Base-by-base conservation (phyloP, 2,113 vertebrate species). In the Ciconia maguari region DNA sequence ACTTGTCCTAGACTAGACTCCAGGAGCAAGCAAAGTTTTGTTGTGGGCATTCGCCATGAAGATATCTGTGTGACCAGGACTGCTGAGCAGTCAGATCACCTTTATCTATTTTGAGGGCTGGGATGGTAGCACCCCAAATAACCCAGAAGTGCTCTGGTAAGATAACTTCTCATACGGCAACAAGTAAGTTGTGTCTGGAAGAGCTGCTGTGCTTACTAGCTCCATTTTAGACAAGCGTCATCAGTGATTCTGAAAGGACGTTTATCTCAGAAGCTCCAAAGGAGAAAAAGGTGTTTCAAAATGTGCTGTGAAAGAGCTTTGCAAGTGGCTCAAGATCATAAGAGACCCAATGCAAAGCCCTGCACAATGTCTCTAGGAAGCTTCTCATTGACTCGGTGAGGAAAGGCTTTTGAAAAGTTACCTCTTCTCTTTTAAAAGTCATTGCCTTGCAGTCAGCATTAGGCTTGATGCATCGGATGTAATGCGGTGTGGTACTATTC, bases 381-480 rank as follows among this genome's bases (percentile, higher is more conserved):
- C 15, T 42, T 36, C 72, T 79, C 68, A 21, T 3, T 19, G 60
- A 68, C 26, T 46, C 26, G 2, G 25, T n/a, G 79, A 65, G 74
- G 61, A 84, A 81, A 24, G 22, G 62, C 49, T 91, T 82, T 71
- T 46, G 83, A 4, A 7, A 30, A 58, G 27, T 97, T 97, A 99
- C 99, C 99, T 99, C 99, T 52, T 99, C 98, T 68, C 91, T 98
- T 46, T 96, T 96, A 87, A 99, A 99, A 81, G 98, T 98, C 95
- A 98, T 95, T 0, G 99, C 99, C 78, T 90, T 98, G 98, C 99
- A 99, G 83, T 99, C 98, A 5, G 98, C 97, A 5, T 99, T 99
- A 8, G 99, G 99, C 95, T 99, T 99, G 98, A 99, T 99, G 96
- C 99, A 99, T 65, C 99, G 98, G 61, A 99, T 99, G 97, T 99